Base-by-base conservation (phyloP, 2,113 vertebrate genomes). In the Salvelinus namaycush region DNA sequence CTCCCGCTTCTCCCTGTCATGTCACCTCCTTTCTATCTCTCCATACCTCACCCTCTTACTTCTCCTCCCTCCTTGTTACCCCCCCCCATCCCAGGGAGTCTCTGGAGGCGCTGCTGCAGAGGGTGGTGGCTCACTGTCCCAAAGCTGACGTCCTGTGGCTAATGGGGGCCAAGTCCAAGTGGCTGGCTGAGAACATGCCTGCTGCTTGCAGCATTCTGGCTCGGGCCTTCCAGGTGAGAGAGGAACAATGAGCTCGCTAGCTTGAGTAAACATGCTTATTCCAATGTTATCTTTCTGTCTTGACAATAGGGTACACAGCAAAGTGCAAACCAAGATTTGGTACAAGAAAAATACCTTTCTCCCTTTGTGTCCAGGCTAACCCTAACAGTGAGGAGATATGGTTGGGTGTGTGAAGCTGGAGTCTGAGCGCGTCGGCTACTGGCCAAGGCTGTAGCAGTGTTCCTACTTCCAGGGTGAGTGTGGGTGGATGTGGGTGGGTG, bases 371-470 rank as follows among this genome's bases (percentile, higher is more conserved):
- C 11, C 80, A 99, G 98, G 98, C 97, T 73, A 99, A 99, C 82
- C 98, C 98, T 22, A 99, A 99, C 94, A 99, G 98, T 1, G 98
- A 99, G 80, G 97, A 99, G 90, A 99, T 99, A 88, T 99, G 98
- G 98, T 91, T 99, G 86, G 97, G 97, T 67, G 98, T 2, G 97
- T 99, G 74, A 99, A 99, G 91, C 90, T 99, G 31, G 98, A 99
- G 91, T 99, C 97, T 0, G 98, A 99, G 97, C 29, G 0, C 29
- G 29, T 29, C 4, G 29, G 29, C 29, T 29, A 29, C 29, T 29
- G 29, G 29, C 29, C 29, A 4, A 29, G 29, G 29, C 3, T 29
- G 29, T 29, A 99, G 97, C 94, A 99, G 97, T 9, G 97, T 97
- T 2, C 96, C 97, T 16, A 99, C 97, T 0, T 97, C 98, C 57